Conservation (phyloP, 2,888 invertebrate species). For the Latheticus oryzae region DNA sequence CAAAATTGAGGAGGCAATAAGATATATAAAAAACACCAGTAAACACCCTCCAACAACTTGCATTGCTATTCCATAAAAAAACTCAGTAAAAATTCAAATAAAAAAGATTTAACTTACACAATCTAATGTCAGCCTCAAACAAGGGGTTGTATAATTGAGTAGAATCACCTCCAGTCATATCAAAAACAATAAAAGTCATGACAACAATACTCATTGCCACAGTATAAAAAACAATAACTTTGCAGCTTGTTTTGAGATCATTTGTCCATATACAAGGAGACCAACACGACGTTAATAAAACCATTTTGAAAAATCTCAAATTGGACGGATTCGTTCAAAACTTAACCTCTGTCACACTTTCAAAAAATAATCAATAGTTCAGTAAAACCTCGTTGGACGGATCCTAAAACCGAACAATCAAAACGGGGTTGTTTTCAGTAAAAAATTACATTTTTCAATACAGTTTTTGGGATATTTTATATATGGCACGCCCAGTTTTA, state of each 20-base stretch:
- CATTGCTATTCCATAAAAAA: slow-evolving; percentile 73
- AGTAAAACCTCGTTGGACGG: background rate
- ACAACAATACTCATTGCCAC: slow-evolving; percentile 78
- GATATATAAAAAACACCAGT: slow-evolving; percentile 70
- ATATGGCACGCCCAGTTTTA: slow-evolving; percentile 23
- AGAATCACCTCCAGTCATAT: slow-evolving; percentile 89
- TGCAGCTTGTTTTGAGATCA: slow-evolving; percentile 79
- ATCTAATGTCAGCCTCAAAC: slow-evolving; percentile 86
- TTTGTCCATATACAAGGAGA: slow-evolving; percentile 89
- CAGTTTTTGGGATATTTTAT: background rate
- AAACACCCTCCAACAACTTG: slow-evolving; percentile 76
- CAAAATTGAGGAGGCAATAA: slow-evolving; percentile 71
- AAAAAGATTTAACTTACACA: slow-evolving; percentile 69
- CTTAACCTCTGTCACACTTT: too few relatives aligned
- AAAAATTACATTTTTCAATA: slow-evolving; percentile 5
- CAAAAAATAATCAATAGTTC: slow-evolving; percentile 15
- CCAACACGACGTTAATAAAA: slow-evolving; percentile 83
- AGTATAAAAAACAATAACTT: slow-evolving; percentile 84
- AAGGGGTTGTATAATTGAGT: slow-evolving; percentile 89
- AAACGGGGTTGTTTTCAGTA: background rate
- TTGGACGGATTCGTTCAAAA: background rate
- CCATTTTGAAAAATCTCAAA: slow-evolving; percentile 69
- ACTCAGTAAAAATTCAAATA: slow-evolving; percentile 12
- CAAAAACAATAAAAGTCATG: slow-evolving; percentile 80
- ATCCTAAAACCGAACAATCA: slow-evolving; percentile 3